These are phyloP conservation scores for Nephila pilipes DNA, from an alignment of 1,140 invertebrate genomes.

Conservation along the genomic window DNA sequence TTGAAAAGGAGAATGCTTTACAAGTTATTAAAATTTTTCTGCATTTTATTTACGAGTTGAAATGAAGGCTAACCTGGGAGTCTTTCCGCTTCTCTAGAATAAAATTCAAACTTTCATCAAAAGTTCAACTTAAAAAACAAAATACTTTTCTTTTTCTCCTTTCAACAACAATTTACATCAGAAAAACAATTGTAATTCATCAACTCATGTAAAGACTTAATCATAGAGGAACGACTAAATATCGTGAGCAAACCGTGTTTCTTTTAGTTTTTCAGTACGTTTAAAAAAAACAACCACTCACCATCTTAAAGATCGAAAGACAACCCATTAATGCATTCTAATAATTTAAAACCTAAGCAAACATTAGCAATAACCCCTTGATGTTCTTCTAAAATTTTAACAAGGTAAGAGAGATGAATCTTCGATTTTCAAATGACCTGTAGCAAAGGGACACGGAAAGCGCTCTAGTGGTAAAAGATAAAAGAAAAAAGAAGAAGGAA, in stretches of 20 bases:
- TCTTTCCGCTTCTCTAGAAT: too few species aligned
- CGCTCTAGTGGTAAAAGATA: neutral
- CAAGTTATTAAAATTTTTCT: too few species aligned
- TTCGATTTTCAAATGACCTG: neutral
- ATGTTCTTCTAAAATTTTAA: neutral
- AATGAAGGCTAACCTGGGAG: too few species aligned
- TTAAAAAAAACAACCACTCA: neutral
- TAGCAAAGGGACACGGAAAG: neutral
- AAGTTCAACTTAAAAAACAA: neutral
- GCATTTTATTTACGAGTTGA: too few species aligned
- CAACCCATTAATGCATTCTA: neutral
- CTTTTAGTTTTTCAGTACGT: neutral
- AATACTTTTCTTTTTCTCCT: neutral
- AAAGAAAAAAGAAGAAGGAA: neutral
- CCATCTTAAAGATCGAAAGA: neutral
- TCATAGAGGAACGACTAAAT: too few species aligned
- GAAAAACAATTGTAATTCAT: conserved; percentile 12
- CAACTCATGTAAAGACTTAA: too few species aligned
- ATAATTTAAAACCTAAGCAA: neutral
- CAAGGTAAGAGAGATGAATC: neutral
- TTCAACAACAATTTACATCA: neutral
- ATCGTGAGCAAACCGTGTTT: too few species aligned
- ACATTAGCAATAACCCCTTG: neutral
- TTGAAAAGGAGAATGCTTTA: too few species aligned
- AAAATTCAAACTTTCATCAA: too few species aligned